Evolutionary conservation across 2,888 invertebrate genomes (phyloP), one percentile per base, ranked within the genome.

Genomic region (Priocnemis perturbator): DNA sequence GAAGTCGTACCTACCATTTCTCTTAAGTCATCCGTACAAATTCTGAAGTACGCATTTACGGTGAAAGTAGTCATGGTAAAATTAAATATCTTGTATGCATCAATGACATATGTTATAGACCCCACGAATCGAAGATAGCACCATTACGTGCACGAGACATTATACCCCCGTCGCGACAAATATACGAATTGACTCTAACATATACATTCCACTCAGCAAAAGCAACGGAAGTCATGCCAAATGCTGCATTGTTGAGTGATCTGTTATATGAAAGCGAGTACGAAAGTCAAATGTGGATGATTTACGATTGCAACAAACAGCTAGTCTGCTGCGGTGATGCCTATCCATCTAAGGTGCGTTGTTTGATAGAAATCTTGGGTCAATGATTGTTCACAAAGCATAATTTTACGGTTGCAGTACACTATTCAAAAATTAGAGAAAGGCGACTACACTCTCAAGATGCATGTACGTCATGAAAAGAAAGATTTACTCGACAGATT

Each of bases 261-360:
- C 92, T 96, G 85, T 91, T 99, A 50, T 99, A 99, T 88, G 99
- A 99, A 90, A 96, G 95, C 0, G 98, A 98, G 90, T 97, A 95
- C 87, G 98, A 99, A 90, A 95, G 97, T 7, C 98, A 99, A 90
- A 91, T 99, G 89, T 98, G 98, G 98, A 96, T 98, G 95, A 85
- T 99, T 71, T 99, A 95, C 90, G 97, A 98, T 89, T 90, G 91
- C 67, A 96, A 96, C 89, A 99, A 99, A 90, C 95, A 96, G 85
- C 92, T 95, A 66, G 89, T 98, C 81, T 93, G 93, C 60, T 93
- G 94, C 73, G 98, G 98, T 0, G 98, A 98, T 89, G 97, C 98
- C 1, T 97, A 96, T 89, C 96, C 97, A 0, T 92, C 92, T 21
- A 95, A 95, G 90, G 95, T 95, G 89, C 89, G 79, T 85, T 58